Evolutionary conservation across 1,140 invertebrate genomes (phyloP).

Genomic region (Planococcus citri): DNA sequence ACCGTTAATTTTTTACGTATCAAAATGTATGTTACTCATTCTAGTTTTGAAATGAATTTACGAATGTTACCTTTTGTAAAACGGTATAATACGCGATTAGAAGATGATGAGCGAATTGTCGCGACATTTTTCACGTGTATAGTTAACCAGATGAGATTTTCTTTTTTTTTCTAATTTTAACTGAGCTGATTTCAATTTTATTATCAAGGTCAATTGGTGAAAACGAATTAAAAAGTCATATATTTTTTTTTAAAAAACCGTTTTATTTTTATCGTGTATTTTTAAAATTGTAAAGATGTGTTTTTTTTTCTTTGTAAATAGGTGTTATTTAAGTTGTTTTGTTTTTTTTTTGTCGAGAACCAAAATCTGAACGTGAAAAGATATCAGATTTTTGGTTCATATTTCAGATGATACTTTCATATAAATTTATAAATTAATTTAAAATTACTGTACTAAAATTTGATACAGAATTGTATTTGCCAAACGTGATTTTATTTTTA

Average conservation of each 20-base stretch:
- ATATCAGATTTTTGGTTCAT: neutral
- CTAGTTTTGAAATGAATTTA: no score
- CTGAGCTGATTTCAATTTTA: neutral
- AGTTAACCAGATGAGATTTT: neutral
- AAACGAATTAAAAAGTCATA: slow-evolving; percentile 9
- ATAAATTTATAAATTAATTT: no score
- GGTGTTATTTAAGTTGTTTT: neutral
- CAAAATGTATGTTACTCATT: no score
- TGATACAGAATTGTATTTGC: no score
- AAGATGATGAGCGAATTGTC: neutral
- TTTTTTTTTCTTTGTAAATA: neutral
- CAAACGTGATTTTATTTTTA: no score
- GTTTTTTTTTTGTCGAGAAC: neutral
- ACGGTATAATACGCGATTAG: no score
- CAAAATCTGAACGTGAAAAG: neutral
- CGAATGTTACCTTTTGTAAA: no score
- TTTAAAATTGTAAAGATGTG: neutral
- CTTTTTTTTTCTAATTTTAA: neutral
- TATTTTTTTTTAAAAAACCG: neutral
- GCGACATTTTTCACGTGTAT: neutral
- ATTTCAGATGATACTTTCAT: no score
- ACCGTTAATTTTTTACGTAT: no score
- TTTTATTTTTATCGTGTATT: neutral
- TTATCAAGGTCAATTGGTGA: neutral
- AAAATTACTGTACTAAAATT: no score